Conservation (phyloP, 2,797 vertebrate species). For the Podarcis siculus region DNA sequence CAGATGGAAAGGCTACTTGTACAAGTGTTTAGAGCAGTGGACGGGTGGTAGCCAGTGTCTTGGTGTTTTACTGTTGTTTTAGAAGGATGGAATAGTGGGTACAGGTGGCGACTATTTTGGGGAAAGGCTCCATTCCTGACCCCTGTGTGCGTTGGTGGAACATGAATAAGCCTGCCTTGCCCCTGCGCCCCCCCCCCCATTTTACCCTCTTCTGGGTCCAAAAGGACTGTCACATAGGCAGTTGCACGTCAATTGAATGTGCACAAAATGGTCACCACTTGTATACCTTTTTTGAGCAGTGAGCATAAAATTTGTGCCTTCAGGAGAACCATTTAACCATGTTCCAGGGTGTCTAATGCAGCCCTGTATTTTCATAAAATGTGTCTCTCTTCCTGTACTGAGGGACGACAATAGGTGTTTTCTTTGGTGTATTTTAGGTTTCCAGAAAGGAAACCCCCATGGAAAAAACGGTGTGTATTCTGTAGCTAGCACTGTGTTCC, state of each 20-base stretch:
- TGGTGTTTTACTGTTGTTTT: neutral
- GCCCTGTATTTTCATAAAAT: neutral
- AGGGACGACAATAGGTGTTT: neutral
- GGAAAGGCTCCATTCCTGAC: no score
- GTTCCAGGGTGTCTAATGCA: neutral
- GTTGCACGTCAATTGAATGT: no score
- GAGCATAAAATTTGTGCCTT: neutral
- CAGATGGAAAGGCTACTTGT: neutral
- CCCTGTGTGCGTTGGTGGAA: no score
- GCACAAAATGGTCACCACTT: no score
- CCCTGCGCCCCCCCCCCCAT: no score
- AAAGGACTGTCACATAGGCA: no score
- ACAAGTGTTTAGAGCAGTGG: neutral
- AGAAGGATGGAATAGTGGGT: neutral
- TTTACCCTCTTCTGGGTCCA: no score
- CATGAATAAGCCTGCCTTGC: no score
- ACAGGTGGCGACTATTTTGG: no score
- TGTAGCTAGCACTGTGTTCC: constrained; percentile 23
- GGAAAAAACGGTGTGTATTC: constrained; percentile 23
- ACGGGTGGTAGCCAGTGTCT: neutral
- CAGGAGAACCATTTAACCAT: neutral
- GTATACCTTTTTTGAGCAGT: neutral
- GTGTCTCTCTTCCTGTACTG: constrained; percentile 4
- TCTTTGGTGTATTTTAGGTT: neutral
- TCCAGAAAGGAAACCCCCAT: neutral